A percentile compares a stretch with the other conserved stretches of the same genome.
Conservation (phyloP, 2,888 invertebrate species). For the Synergus laeviventris region DNA sequence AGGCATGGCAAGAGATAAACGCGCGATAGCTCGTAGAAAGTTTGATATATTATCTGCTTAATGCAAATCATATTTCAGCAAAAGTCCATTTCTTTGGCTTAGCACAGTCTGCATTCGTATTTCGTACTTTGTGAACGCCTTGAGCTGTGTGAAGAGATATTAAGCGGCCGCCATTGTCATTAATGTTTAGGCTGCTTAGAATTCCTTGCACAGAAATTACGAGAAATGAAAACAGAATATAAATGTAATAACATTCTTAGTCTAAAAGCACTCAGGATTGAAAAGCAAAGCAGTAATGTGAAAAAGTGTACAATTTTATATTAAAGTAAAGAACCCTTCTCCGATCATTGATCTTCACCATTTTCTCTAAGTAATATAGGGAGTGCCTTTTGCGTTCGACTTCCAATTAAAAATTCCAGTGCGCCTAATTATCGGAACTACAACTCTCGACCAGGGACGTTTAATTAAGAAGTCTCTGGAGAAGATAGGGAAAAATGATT, state of each 20-base stretch:
- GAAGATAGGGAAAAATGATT: not conserved
- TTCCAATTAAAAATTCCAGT: slow-evolving; percentile 60
- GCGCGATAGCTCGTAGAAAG: slow-evolving; percentile 52
- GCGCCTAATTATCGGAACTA: slow-evolving; percentile 57
- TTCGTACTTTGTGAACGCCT: slow-evolving; percentile 45
- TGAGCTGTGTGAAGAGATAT: slow-evolving; percentile 43
- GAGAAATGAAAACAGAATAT: too few species aligned
- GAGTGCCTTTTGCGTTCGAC: not conserved
- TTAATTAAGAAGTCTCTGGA: slow-evolving; percentile 57
- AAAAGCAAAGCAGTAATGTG: not conserved
- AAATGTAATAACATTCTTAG: too few species aligned
- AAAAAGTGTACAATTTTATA: not conserved
- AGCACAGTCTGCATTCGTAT: slow-evolving; percentile 49
- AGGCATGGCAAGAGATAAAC: not conserved
- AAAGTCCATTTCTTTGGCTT: slow-evolving; percentile 57
- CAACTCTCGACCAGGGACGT: slow-evolving; percentile 55
- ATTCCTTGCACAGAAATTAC: too few species aligned
- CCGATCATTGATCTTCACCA: not conserved
- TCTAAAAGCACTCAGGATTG: too few species aligned
- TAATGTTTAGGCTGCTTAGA: slow-evolving; percentile 24
- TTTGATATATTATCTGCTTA: slow-evolving; percentile 62
- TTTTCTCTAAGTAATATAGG: not conserved
- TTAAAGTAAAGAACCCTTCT: not conserved
- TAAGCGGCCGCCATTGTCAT: too few species aligned
- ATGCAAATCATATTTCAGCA: slow-evolving; percentile 73